A percentile compares a stretch with the other conserved stretches of the same genome.
Evolutionary conservation across 2,888 invertebrate species (phyloP).

Genomic region (Tridacna crocea): DNA sequence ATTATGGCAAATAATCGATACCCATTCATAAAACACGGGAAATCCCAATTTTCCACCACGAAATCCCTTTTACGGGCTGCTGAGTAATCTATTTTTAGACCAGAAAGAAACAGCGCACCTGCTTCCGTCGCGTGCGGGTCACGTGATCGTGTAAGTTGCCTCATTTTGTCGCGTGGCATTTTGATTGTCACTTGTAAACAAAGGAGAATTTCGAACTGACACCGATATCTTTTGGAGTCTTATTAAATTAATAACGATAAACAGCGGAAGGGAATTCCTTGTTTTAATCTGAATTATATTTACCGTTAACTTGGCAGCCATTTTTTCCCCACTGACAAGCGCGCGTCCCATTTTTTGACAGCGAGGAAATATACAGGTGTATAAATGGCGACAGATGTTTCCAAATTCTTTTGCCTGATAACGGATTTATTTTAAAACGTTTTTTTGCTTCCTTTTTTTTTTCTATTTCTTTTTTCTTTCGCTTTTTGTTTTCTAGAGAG

Average conservation of each 20-base stretch:
- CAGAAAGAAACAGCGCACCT: slow-evolving; percentile 46
- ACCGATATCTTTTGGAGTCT: slow-evolving; percentile 25
- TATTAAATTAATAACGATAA: slow-evolving; percentile 22
- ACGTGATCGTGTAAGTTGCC: slow-evolving; percentile 54
- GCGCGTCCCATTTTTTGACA: slow-evolving; percentile 7
- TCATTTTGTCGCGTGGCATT: slow-evolving; percentile 64
- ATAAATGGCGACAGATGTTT: slow-evolving; percentile 3
- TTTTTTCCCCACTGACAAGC: background rate
- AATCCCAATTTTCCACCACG: slow-evolving; percentile 39
- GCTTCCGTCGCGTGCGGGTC: slow-evolving; percentile 63
- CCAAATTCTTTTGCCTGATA: background rate
- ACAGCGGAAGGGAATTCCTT: background rate
- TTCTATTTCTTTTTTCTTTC: background rate
- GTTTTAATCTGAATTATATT: background rate
- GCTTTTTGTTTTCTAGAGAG: no score
- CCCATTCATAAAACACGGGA: slow-evolving; percentile 46
- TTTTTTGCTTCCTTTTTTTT: background rate
- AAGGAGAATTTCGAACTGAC: slow-evolving; percentile 50
- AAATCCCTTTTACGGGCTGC: slow-evolving; percentile 50
- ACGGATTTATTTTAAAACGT: background rate
- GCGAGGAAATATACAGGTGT: slow-evolving; percentile 16
- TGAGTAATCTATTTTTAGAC: slow-evolving; percentile 39
- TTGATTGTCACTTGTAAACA: slow-evolving; percentile 53
- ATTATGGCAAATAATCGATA: slow-evolving; percentile 63
- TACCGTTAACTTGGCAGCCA: slow-evolving; percentile 3